Conservation (phyloP, 2,888 invertebrate species). For the Morpho deidamia region DNA sequence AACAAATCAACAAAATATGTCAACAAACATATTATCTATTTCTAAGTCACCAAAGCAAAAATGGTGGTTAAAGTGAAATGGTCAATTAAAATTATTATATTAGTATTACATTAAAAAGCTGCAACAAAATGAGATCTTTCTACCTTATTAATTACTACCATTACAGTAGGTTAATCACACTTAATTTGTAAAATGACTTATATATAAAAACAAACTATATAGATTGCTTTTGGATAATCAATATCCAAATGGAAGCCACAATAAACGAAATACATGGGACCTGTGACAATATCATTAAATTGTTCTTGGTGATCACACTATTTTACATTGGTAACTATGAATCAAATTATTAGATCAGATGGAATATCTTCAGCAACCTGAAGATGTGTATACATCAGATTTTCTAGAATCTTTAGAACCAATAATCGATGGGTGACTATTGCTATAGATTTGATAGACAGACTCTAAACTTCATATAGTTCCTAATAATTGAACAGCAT, state of each 20-base stretch:
- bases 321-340: constrained; percentile 52
- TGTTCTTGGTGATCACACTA: constrained; percentile 47
- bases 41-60: constrained; percentile 64
- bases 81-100: background rate
- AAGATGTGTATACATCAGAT: too few relatives aligned
- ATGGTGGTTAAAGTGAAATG: constrained; percentile 13
- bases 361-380: too few relatives aligned
- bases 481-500: background rate
- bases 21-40: constrained; percentile 68
- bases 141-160: constrained; percentile 17
- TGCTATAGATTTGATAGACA: too few relatives aligned
- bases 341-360: background rate
- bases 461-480: too few relatives aligned
- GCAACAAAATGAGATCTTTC: constrained; percentile 24
- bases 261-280: constrained; percentile 49
- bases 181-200: constrained; percentile 6
- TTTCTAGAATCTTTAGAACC: too few relatives aligned
- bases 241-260: too few relatives aligned
- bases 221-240: too few relatives aligned
- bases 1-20: constrained; percentile 68
- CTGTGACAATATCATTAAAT: constrained; percentile 31
- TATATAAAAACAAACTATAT: constrained; percentile 13
- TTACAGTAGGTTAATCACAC: constrained; percentile 18
- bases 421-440: too few relatives aligned
- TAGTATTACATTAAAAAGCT: constrained; percentile 3